Percentiles rank a stretch among this genome's conserved stretches.
Evolutionary conservation across 2,113 vertebrate genomes (phyloP).

Genomic region (Ciconia boyciana): DNA sequence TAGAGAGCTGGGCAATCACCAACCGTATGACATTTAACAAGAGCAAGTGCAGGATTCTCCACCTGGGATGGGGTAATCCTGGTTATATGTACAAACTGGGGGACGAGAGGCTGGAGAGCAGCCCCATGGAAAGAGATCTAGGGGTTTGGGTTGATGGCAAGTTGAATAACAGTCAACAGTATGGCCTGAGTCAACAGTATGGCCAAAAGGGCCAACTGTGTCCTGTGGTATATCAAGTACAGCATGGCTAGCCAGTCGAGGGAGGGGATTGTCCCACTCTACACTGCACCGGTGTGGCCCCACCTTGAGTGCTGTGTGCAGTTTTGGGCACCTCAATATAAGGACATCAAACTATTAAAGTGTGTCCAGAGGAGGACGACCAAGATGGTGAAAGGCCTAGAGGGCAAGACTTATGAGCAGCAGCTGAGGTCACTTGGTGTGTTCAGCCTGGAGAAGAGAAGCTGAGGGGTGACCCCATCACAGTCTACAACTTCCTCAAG

Average conservation of each 20-base stretch:
- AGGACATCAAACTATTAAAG: not conserved
- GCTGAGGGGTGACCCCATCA: not conserved
- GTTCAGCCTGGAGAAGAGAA: not conserved
- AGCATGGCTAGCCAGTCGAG: not conserved
- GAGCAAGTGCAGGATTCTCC: not conserved
- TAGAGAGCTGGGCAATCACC: not conserved
- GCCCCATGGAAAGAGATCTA: fast-evolving
- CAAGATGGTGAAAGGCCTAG: not conserved
- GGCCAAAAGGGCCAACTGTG: fast-evolving
- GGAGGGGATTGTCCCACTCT: not conserved
- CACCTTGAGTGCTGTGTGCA: fast-evolving
- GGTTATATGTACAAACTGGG: not conserved
- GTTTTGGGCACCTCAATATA: not conserved
- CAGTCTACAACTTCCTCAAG: not conserved
- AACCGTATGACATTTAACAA: not conserved
- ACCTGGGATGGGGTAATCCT: not conserved
- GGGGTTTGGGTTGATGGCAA: not conserved
- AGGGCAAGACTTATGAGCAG: not conserved
- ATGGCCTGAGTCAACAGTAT: not conserved
- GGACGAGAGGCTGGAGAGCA: not conserved
- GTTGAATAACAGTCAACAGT: not conserved
- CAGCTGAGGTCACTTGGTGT: not conserved
- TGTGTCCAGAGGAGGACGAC: not conserved
- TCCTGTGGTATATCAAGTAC: not conserved
- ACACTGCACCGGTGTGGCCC: too few relatives aligned